phyloP scores from a whole-genome alignment of 1,140 invertebrate species.

The Drosophila orosa region DNA sequence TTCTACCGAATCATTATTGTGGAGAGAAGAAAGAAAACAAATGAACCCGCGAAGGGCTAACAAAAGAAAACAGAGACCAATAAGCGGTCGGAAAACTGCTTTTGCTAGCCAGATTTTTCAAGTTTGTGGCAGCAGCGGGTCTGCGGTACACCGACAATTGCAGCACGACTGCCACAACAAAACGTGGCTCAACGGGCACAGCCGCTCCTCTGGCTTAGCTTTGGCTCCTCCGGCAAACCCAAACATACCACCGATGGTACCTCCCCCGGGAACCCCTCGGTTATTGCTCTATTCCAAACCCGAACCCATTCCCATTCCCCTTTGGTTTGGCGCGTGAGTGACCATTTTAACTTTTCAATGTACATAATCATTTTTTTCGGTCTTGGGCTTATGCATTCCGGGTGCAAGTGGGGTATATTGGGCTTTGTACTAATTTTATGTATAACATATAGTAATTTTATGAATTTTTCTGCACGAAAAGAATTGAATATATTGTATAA shows the following conservation, averaged over 20 bases:
- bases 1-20: slow-evolving; percentile 49
- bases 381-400: slow-evolving; percentile 39
- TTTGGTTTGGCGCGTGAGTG: slow-evolving; percentile 65
- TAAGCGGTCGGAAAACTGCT: slow-evolving; percentile 58
- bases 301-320: slow-evolving; percentile 2
- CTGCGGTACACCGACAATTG: slow-evolving; percentile 57
- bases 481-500: no score
- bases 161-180: slow-evolving; percentile 56
- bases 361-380: slow-evolving; percentile 72
- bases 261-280: slow-evolving; percentile 4
- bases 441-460: neutral
- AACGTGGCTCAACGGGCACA: slow-evolving; percentile 40
- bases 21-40: slow-evolving; percentile 54
- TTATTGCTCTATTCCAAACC: slow-evolving; percentile 7
- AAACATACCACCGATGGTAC: slow-evolving; percentile 56
- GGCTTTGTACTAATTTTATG: neutral
- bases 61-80: slow-evolving; percentile 46
- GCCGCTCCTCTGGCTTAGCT: slow-evolving; percentile 60
- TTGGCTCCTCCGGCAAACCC: slow-evolving; percentile 17
- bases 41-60: slow-evolving; percentile 46
- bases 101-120: slow-evolving; percentile 67
- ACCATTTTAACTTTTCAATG: slow-evolving; percentile 73
- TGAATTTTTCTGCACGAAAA: neutral
- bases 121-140: slow-evolving; percentile 55
- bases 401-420: neutral